A percentile compares a stretch with the other conserved stretches of the same genome.
Conservation (phyloP, 2,888 invertebrate species). For the Syritta pipiens region DNA sequence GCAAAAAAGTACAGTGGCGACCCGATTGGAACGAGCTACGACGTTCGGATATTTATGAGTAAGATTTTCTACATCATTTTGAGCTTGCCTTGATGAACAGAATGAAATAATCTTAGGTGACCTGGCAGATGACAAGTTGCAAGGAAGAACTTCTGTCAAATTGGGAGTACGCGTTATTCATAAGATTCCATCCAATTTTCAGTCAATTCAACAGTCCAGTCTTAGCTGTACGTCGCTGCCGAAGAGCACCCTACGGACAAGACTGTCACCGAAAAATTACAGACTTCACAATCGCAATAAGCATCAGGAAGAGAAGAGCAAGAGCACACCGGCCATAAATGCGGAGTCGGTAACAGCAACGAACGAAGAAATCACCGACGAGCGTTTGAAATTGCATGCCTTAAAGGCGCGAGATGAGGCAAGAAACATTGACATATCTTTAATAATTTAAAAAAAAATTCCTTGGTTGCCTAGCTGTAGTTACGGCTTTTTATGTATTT, state of each 20-base stretch:
- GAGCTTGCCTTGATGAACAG: no score
- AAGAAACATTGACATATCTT: not conserved
- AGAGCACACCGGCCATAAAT: conserved; percentile 54
- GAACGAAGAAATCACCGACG: conserved; percentile 10
- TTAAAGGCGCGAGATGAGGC: conserved; percentile 37
- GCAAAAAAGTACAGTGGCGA: conserved; percentile 93
- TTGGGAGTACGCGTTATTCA: conserved; percentile 91
- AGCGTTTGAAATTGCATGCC: conserved; percentile 17
- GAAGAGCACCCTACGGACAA: conserved; percentile 69
- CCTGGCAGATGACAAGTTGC: conserved; percentile 87
- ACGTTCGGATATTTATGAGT: conserved; percentile 90
- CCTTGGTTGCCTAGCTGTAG: no score
- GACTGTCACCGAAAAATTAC: conserved; percentile 72
- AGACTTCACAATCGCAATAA: conserved; percentile 69
- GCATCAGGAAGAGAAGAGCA: conserved; percentile 56
- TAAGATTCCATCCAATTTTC: conserved; percentile 73
- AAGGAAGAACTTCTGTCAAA: conserved; percentile 86
- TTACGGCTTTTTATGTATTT: no score
- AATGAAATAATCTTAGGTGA: no score
- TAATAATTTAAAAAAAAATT: not conserved
- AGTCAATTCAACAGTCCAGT: conserved; percentile 67
- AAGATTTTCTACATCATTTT: not conserved
- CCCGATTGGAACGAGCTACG: conserved; percentile 92
- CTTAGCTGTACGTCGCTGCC: conserved; percentile 67
- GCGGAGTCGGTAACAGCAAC: conserved; percentile 6